Percentiles rank a stretch among this genome's conserved stretches.
These are phyloP conservation scores for Taphrorychus bicolor DNA, from an alignment of 2,888 invertebrate species.

Conservation along the genomic window DNA sequence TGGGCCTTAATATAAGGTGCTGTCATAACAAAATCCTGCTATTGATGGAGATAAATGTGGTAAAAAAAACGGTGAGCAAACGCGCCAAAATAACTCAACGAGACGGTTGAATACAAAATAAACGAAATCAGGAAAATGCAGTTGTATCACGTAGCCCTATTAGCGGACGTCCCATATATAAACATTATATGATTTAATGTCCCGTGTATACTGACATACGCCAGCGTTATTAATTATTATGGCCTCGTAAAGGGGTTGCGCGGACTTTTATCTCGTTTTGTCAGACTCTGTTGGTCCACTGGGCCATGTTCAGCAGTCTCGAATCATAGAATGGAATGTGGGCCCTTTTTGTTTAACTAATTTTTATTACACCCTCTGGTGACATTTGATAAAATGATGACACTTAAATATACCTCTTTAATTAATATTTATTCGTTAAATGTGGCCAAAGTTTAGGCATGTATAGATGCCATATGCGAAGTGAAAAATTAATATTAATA, in stretches of 20 bases:
- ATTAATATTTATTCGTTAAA: constrained; percentile 31
- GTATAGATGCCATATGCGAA: no score
- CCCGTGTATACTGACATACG: constrained; percentile 46
- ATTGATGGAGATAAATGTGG: no score
- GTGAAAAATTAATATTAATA: no score
- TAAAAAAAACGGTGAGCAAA: no score
- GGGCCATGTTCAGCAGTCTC: constrained; percentile 43
- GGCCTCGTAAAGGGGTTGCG: constrained; percentile 55
- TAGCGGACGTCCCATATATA: constrained; percentile 51
- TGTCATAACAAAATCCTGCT: no score
- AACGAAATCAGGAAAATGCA: constrained; percentile 31
- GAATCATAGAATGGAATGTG: constrained; percentile 46
- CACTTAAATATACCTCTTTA: constrained; percentile 33
- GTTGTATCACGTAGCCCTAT: constrained; percentile 44
- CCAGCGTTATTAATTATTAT: constrained; percentile 57
- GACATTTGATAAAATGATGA: constrained; percentile 51
- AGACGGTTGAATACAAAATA: constrained; percentile 14
- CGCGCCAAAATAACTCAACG: constrained; percentile 11
- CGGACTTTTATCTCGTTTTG: constrained; percentile 57
- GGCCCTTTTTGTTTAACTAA: constrained; percentile 47
- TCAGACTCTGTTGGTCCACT: constrained; percentile 53
- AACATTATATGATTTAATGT: constrained; percentile 58
- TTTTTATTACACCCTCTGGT: constrained; percentile 46
- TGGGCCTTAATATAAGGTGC: no score
- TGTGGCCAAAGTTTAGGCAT: no score